Evolutionary conservation across 2,888 invertebrate species (phyloP), one percentile per base, ranked within the genome.

Genomic region (Philereme transversata): DNA sequence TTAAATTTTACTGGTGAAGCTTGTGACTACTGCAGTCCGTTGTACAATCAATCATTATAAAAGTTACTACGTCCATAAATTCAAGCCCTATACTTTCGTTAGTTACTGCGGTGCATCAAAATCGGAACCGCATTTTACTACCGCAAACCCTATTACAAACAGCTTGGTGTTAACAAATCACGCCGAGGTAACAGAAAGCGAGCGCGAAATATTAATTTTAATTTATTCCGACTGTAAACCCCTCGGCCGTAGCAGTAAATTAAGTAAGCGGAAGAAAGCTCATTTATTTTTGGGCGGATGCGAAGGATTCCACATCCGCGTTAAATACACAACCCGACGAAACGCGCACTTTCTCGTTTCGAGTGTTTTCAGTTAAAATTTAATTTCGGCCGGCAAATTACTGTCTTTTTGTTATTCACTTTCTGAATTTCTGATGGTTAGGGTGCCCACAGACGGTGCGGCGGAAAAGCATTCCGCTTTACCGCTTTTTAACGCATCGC

Each of bases 211-310:
- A 88, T 88, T 87, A 88, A 87, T 88, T 87, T 88, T 87, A 89
- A 90, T 90, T 85, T 86, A 88, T 88, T 86, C 86, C 79, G 79
- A 79, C 79, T 79, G 82, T 81, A 83, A 85, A 81, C 84, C 22
- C 81, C 81, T 58, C 78, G 82, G 81, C 82, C 81, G 82, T 77
- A 79, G 84, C 85, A 84, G 86, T 88, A 87, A 89, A 90, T 91
- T 90, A 90, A 90, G 87, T 88, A 88, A 88, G 88, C 90, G 90
- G 91, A 91, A 91, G 90, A 90, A 90, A 88, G 86, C 88, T 90
- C 89, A 88, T 90, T 90, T 90, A 90, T 90, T 91, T 90, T 90
- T 90, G 87, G 88, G 81, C 88, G 90, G 91, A 90, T 87, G 90
- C 85, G 87, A 88, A 82, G 85, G 85, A 89, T 86, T 89, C 86